Base-by-base conservation (phyloP, 1,140 invertebrate genomes). In the Heliconius eleuchia region DNA sequence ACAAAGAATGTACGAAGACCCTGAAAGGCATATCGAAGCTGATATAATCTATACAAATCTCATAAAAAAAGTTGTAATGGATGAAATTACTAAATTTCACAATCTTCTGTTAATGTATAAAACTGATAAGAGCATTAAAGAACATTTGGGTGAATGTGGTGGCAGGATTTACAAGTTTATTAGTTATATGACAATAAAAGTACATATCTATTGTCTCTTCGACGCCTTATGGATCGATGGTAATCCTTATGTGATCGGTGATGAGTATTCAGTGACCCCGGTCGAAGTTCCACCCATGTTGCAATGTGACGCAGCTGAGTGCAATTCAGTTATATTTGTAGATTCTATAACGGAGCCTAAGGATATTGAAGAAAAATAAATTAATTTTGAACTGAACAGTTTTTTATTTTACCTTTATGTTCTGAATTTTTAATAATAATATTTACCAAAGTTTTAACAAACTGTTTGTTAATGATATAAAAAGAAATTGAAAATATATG, bases 41-140 rank as follows among this genome's bases (percentile, higher is more conserved):
- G 92, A 94, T 80, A 94, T 94, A 1, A 93, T 94, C 0, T 94
- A 94, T 75, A 93, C 92, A 1, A 94, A 93, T 76, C 50, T 94
- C 11, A 94, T 94, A 0, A 94, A 93, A 37, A 93, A 93, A 71
- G 91, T 93, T 0, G 92, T 94, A 0, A 92, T 89, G 88, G 92
- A 94, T 57, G 92, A 94, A 72, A 94, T 94, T n/a, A 92, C 90
- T 0, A 94, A 94, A n/a, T 94, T 93, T 76, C 92, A 94, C 60
- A 94, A 94, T 74, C 77, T 94, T 0, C 79, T 94, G 0, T 80
- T 94, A 0, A 93, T 94, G 90, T 94, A 94, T 39, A 94, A 93
- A 66, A 94, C 92, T 0, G 92, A 93, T 74, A 88, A 88, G 13
- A 92, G 89, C 52, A 93, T 94, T 0, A 94, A 93, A 46, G 92